phyloP scores from a whole-genome alignment of 2,888 invertebrate genomes.

The Creontiades dilutus region DNA sequence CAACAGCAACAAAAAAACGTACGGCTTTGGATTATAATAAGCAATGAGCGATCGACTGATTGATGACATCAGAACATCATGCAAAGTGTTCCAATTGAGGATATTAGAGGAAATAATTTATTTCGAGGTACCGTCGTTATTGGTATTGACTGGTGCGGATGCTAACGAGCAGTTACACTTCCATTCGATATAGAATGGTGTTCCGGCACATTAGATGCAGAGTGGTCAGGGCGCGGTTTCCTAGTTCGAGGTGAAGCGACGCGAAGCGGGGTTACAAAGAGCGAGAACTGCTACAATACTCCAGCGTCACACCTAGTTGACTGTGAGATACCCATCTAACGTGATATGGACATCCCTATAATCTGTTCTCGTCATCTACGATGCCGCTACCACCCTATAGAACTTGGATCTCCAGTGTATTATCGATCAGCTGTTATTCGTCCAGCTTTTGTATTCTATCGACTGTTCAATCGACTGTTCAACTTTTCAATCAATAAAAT shows the following conservation, averaged over 20 bases:
- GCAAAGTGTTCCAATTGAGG: background rate
- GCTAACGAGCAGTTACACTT: slow-evolving; percentile 20
- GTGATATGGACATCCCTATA: background rate
- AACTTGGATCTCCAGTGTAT: too few species aligned
- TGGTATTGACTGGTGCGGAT: slow-evolving; percentile 7
- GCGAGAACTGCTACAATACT: background rate
- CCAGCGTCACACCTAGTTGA: background rate
- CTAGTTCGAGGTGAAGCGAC: slow-evolving; percentile 28
- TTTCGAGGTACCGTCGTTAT: background rate
- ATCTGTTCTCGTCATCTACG: background rate
- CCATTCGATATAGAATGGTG: slow-evolving; percentile 15
- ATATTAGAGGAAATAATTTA: background rate
- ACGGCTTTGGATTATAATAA: background rate
- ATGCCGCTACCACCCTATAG: background rate
- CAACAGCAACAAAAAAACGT: background rate
- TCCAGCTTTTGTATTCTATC: too few species aligned
- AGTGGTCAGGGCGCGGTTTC: slow-evolving; percentile 37
- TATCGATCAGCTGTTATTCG: too few species aligned
- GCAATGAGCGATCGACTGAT: background rate
- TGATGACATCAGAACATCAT: background rate
- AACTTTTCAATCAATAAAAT: too few species aligned
- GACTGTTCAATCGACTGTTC: too few species aligned
- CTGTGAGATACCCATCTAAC: background rate
- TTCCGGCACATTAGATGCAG: slow-evolving; percentile 32
- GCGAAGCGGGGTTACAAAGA: slow-evolving; percentile 8